Conservation (phyloP, 2,797 vertebrate species). For the Scomberomorus guttatus region DNA sequence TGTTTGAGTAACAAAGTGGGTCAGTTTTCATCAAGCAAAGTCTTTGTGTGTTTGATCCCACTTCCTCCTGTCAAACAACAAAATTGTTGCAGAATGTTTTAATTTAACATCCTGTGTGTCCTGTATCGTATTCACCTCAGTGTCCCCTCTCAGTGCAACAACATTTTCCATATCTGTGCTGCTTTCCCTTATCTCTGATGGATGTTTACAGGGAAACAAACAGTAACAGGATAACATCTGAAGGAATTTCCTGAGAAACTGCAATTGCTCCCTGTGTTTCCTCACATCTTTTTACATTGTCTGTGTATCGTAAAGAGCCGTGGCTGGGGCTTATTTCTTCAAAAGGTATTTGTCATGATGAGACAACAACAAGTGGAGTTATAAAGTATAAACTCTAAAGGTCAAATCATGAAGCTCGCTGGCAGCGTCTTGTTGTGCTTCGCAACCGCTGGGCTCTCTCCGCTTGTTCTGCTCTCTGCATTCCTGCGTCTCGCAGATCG, state of each 20-base stretch:
- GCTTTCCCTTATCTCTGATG: conserved; percentile 53
- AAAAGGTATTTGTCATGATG: conserved; percentile 52
- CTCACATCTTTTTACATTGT: conserved; percentile 38
- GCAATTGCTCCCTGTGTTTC: conserved; percentile 18
- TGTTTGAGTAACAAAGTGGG: conserved; percentile 54
- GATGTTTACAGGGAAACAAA: conserved; percentile 62
- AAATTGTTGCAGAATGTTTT: conserved; percentile 39
- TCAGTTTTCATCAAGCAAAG: conserved; percentile 48
- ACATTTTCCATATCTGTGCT: conserved; percentile 40
- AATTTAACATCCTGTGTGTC: conserved; percentile 41
- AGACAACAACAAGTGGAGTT: conserved; percentile 49
- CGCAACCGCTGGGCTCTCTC: conserved; percentile 24
- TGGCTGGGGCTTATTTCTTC: conserved; percentile 42
- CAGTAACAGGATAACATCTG: conserved; percentile 70
- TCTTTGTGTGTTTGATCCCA: conserved; percentile 59
- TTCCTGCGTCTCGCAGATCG: conserved; percentile 79
- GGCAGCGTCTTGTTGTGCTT: conserved; percentile 43
- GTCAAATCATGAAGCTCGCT: conserved; percentile 58
- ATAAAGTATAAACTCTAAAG: conserved; percentile 60
- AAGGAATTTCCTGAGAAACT: conserved; percentile 77
- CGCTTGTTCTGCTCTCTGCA: conserved; percentile 69
- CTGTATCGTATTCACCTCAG: conserved; percentile 21
- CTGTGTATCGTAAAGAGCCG: conserved; percentile 28
- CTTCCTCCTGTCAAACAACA: conserved; percentile 45
- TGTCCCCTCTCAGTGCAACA: conserved; percentile 21